A percentile compares a stretch with the other conserved stretches of the same genome.
Conservation (phyloP, 2,113 vertebrate genomes). For the Hippocampus zosterae region DNA sequence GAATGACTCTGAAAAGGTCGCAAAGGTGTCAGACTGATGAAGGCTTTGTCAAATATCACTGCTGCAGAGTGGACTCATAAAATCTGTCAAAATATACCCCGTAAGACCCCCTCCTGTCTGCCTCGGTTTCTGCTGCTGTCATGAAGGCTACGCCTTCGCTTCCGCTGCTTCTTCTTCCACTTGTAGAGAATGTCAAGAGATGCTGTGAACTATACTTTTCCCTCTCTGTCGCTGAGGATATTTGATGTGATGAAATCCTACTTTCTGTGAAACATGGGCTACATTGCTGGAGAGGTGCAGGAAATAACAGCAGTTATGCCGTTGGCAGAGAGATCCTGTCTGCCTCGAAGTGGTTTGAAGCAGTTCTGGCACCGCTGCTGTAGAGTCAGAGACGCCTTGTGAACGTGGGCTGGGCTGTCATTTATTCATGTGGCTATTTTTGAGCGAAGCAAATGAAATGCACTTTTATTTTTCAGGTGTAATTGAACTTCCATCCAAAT, state of each 20-base stretch:
- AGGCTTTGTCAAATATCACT: conserved; percentile 6
- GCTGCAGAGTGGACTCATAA: conserved; percentile 7
- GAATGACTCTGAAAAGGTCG: conserved; percentile 21
- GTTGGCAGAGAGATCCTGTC: conserved; percentile 20
- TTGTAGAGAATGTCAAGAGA: conserved; percentile 12
- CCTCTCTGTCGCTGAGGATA: conserved; percentile 5
- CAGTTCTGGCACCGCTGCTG: conserved; percentile 23
- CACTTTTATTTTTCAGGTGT: neutral
- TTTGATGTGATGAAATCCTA: neutral
- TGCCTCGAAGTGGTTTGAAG: conserved; percentile 34
- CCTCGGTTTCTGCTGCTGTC: neutral
- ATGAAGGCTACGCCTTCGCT: neutral
- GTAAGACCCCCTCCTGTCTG: neutral
- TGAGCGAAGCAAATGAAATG: neutral
- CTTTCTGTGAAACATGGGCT: conserved; percentile 2
- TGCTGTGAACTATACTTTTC: neutral
- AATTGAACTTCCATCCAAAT: neutral
- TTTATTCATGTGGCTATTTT: neutral
- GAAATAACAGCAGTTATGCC: conserved; percentile 4
- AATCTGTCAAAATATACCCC: neutral
- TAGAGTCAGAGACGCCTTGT: conserved; percentile 18
- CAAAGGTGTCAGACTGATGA: conserved; percentile 11
- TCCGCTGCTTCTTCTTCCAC: conserved; percentile 8
- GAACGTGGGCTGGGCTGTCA: conserved; percentile 7
- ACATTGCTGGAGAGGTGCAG: neutral